Percentiles rank a stretch among this genome's conserved stretches.
These are phyloP conservation scores for Netelia fuscicornis DNA, from an alignment of 2,888 invertebrate species.

Conservation along the genomic window DNA sequence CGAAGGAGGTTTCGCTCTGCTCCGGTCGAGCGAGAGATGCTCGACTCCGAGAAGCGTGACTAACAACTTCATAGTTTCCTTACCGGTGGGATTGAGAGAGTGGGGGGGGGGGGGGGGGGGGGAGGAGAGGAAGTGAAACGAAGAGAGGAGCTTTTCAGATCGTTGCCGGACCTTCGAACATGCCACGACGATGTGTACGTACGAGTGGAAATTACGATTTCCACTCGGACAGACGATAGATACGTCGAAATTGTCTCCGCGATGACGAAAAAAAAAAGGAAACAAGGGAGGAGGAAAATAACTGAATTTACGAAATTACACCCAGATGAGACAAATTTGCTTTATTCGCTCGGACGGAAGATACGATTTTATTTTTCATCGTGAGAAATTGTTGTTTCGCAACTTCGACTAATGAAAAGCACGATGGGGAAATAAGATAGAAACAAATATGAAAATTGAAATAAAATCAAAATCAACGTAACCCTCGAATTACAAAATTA, in stretches of 20 bases:
- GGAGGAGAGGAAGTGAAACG: too few species aligned
- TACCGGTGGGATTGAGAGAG: slow-evolving; percentile 34
- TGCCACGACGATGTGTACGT: slow-evolving; percentile 45
- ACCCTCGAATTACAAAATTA: too few species aligned
- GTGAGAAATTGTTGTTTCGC: too few species aligned
- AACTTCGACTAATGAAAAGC: too few species aligned
- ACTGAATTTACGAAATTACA: neutral
- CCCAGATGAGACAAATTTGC: neutral
- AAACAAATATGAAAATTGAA: too few species aligned
- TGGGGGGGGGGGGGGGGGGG: too few species aligned
- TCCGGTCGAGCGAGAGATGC: slow-evolving; percentile 61
- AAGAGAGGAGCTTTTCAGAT: slow-evolving; percentile 62
- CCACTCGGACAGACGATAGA: neutral
- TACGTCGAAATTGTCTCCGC: neutral
- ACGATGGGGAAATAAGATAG: too few species aligned
- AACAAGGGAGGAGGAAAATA: slow-evolving; percentile 1
- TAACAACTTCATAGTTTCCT: slow-evolving; percentile 81
- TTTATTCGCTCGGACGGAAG: too few species aligned
- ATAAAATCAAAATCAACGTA: too few species aligned
- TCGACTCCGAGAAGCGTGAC: slow-evolving; percentile 77
- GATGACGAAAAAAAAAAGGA: too few species aligned
- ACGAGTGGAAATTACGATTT: slow-evolving; percentile 1
- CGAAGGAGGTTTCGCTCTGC: slow-evolving; percentile 54
- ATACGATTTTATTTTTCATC: too few species aligned
- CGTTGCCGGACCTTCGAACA: slow-evolving; percentile 47